Evolutionary conservation across 2,113 vertebrate genomes (phyloP).

Genomic region (Ochotona curzoniae): DNA sequence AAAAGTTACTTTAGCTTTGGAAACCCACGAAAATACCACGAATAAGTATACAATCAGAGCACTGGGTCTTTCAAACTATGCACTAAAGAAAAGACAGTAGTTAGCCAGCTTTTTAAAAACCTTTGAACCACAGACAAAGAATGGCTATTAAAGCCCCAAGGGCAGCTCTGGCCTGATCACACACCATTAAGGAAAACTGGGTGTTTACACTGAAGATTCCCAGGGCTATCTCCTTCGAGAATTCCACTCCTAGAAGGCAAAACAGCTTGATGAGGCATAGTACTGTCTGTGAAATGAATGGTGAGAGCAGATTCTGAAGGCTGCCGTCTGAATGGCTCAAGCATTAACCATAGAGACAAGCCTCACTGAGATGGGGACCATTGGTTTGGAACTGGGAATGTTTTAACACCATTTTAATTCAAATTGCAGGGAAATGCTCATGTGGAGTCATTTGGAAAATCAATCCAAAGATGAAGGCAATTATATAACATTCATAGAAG

Average conservation of each 20-base stretch:
- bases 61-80: conserved; percentile 27
- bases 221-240: not conserved
- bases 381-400: not conserved
- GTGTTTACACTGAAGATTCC: not conserved
- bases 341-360: not conserved
- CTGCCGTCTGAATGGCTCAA: not conserved
- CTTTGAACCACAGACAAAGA: conserved; percentile 53
- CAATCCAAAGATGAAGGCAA: not conserved
- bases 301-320: not conserved
- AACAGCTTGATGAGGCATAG: not conserved
- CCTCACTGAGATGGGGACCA: not conserved
- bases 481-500: not conserved
- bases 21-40: conserved; percentile 71
- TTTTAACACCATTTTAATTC: conserved; percentile 5
- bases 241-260: not conserved
- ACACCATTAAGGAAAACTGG: conserved; percentile 27
- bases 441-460: not conserved
- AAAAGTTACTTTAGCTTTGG: conserved; percentile 70
- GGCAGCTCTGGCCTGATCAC: conserved; percentile 17
- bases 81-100: conserved; percentile 56
- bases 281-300: not conserved
- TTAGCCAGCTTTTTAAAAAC: conserved; percentile 37
- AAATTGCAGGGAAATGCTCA: conserved; percentile 31
- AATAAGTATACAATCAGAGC: conserved; percentile 69
- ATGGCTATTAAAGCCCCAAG: not conserved